phyloP scores from a whole-genome alignment of 2,797 vertebrate genomes.

The Oceanodroma leucorhoa region DNA sequence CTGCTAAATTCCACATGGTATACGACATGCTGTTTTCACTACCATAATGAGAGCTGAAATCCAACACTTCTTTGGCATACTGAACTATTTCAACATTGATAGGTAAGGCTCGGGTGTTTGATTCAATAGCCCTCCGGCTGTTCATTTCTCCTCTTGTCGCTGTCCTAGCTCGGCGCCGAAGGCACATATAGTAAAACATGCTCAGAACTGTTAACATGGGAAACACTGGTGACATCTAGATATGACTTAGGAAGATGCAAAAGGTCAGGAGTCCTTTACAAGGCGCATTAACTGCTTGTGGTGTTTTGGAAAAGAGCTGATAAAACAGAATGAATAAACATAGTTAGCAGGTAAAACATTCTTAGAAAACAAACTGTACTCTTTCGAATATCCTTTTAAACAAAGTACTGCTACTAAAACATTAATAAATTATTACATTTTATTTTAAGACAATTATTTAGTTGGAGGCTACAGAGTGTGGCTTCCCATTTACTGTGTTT shows the following conservation, averaged over 20 bases:
- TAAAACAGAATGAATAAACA: slow-evolving; percentile 67
- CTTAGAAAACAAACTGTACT: neutral
- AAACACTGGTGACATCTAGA: slow-evolving; percentile 82
- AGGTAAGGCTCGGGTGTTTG: slow-evolving; percentile 87
- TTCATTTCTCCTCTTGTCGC: slow-evolving; percentile 90
- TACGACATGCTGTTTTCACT: slow-evolving; percentile 99
- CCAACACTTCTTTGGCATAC: slow-evolving; percentile 95
- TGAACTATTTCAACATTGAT: slow-evolving; percentile 91
- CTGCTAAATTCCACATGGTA: slow-evolving; percentile 98
- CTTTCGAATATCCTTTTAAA: neutral
- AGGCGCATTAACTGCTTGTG: slow-evolving; percentile 64
- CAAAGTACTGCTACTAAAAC: neutral
- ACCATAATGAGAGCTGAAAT: slow-evolving; percentile 98
- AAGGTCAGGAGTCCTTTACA: slow-evolving; percentile 67
- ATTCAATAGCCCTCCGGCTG: slow-evolving; percentile 89
- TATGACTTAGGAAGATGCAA: slow-evolving; percentile 57
- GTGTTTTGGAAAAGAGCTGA: slow-evolving; percentile 64
- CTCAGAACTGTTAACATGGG: slow-evolving; percentile 98
- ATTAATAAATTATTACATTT: neutral
- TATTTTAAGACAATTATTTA: neutral
- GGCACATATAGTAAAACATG: slow-evolving; percentile 99
- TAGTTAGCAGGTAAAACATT: neutral
- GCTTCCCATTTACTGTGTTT: neutral
- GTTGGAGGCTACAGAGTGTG: neutral
- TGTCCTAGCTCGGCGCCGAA: slow-evolving; percentile 95